phyloP scores from a whole-genome alignment of 2,888 invertebrate genomes.

The Empis livida region DNA sequence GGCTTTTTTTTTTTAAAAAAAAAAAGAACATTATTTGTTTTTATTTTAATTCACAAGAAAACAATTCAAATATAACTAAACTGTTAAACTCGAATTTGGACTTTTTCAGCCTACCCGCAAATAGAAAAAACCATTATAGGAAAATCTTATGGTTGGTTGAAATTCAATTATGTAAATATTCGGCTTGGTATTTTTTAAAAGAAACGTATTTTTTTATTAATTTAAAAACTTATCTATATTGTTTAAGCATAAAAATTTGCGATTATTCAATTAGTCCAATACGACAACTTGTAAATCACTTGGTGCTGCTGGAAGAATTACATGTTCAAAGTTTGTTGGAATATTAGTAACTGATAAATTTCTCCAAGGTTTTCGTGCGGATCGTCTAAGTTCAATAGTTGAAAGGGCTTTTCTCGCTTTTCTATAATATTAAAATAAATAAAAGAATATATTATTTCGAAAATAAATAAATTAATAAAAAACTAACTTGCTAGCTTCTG shows the following conservation, averaged over 20 bases:
- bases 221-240: neutral
- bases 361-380: conserved; percentile 77
- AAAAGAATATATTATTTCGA: too few relatives aligned
- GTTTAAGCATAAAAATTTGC: neutral
- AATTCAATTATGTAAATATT: neutral
- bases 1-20: too few relatives aligned
- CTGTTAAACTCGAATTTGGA: too few relatives aligned
- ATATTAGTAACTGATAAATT: conserved; percentile 36
- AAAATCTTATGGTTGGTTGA: neutral
- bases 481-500: conserved; percentile 77
- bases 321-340: too few relatives aligned
- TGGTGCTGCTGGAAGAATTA: conserved; percentile 19
- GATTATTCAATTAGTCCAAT: conserved; percentile 49
- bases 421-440: conserved; percentile 37
- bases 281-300: conserved; percentile 56
- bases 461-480: neutral
- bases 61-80: too few relatives aligned
- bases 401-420: conserved; percentile 71
- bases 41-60: too few relatives aligned
- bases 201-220: too few relatives aligned
- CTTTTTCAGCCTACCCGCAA: too few relatives aligned
- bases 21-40: too few relatives aligned
- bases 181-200: neutral
- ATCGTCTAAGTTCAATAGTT: conserved; percentile 63
- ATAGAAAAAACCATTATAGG: too few relatives aligned